phyloP scores from a whole-genome alignment of 2,888 invertebrate genomes.

The Stictocephala bisonia region DNA sequence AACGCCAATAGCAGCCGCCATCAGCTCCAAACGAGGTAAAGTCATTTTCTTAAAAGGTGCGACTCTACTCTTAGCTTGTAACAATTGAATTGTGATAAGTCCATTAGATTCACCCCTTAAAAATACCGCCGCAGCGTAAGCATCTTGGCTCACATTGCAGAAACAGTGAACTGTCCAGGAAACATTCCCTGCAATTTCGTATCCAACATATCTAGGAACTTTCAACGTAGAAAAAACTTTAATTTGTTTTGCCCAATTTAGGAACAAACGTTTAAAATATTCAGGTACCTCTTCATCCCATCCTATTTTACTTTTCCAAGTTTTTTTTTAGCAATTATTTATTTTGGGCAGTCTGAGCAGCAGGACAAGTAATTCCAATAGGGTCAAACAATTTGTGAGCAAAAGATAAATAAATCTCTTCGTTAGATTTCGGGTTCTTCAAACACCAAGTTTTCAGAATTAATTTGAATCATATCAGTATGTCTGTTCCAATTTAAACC shows the following conservation, averaged over 20 bases:
- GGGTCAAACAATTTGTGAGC: slow-evolving; percentile 55
- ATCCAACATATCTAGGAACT: slow-evolving; percentile 54
- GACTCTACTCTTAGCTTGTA: slow-evolving; percentile 59
- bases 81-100: slow-evolving; percentile 52
- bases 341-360: slow-evolving; percentile 50
- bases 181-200: slow-evolving; percentile 34
- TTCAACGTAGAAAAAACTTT: slow-evolving; percentile 50
- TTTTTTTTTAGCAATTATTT: slow-evolving; percentile 54
- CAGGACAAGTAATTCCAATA: slow-evolving; percentile 53
- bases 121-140: slow-evolving; percentile 59
- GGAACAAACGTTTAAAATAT: slow-evolving; percentile 34
- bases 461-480: slow-evolving; percentile 1
- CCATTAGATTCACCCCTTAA: slow-evolving; percentile 50
- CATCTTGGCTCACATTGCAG: slow-evolving; percentile 58
- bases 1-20: slow-evolving; percentile 58
- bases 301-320: slow-evolving; percentile 38
- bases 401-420: slow-evolving; percentile 45
- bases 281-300: slow-evolving; percentile 46
- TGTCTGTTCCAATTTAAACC: slow-evolving; percentile 33
- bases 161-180: slow-evolving; percentile 58
- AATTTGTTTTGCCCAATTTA: slow-evolving; percentile 52
- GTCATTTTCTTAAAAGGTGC: slow-evolving; percentile 57
- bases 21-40: slow-evolving; percentile 61
- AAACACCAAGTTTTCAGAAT: neutral
- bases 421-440: slow-evolving; percentile 15